phyloP scores from a whole-genome alignment of 2,888 invertebrate genomes.

The Amblyteles armatorius region DNA sequence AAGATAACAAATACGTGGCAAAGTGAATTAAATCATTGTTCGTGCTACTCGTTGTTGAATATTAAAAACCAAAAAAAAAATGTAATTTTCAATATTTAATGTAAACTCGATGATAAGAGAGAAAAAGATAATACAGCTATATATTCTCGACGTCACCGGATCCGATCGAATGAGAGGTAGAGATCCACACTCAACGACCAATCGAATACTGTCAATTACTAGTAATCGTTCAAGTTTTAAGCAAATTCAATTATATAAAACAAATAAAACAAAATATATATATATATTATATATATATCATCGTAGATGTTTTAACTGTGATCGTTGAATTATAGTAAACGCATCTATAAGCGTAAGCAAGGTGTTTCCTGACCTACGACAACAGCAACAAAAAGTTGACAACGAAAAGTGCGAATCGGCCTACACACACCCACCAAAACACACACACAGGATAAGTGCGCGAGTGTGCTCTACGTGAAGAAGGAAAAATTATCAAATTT shows the following conservation, averaged over 20 bases:
- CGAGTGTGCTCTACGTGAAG: conserved; percentile 44
- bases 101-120: conserved; percentile 52
- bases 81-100: conserved; percentile 48
- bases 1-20: conserved; percentile 26
- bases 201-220: conserved; percentile 81
- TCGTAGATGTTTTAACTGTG: conserved; percentile 73
- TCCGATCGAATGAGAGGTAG: conserved; percentile 30
- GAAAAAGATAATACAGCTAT: conserved; percentile 39
- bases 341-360: conserved; percentile 62
- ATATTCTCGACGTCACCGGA: conserved; percentile 53
- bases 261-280: conserved; percentile 40
- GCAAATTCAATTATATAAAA: conserved; percentile 64
- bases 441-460: conserved; percentile 55
- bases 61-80: conserved; percentile 34
- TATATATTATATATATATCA: conserved; percentile 66
- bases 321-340: conserved; percentile 56
- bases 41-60: conserved; percentile 58
- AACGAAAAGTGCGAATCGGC: conserved; percentile 73
- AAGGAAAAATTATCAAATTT: conserved; percentile 26
- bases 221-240: conserved; percentile 78
- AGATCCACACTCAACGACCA: conserved; percentile 73
- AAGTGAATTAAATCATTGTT: conserved; percentile 61
- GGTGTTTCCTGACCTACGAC: conserved; percentile 56
- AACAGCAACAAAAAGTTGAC: conserved; percentile 61
- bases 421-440: conserved; percentile 20